Conservation (phyloP, 2,797 vertebrate species). For the Thaleichthys pacificus region DNA sequence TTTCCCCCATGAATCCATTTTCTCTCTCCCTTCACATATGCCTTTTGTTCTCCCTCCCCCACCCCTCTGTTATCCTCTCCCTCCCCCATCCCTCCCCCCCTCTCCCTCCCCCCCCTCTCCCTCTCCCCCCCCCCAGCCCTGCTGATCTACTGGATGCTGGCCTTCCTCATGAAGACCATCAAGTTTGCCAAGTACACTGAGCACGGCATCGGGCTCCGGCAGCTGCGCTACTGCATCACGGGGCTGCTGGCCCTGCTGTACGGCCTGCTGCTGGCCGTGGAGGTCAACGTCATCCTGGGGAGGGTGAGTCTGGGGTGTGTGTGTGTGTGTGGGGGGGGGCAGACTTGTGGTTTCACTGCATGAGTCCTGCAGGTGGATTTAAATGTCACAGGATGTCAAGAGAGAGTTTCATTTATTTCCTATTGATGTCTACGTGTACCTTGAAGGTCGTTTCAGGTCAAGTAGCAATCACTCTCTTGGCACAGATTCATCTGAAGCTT, state of each 20-base stretch:
- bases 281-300: slow-evolving; percentile 93
- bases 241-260: slow-evolving; percentile 90
- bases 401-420: background rate
- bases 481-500: background rate
- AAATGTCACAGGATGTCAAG: background rate
- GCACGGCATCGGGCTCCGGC: slow-evolving; percentile 86
- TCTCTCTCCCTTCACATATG: too few species aligned
- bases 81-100: too few species aligned
- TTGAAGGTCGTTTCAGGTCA: too few species aligned
- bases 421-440: too few species aligned
- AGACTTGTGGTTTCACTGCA: background rate
- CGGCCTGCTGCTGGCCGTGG: slow-evolving; percentile 90
- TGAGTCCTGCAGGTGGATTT: background rate
- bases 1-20: too few species aligned
- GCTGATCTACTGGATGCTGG: slow-evolving; percentile 93
- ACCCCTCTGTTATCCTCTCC: too few species aligned
- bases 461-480: too few species aligned
- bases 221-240: slow-evolving; percentile 95
- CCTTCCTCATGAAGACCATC: slow-evolving; percentile 94
- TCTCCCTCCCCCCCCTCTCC: background rate
- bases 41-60: too few species aligned
- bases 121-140: slow-evolving; percentile 74
- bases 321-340: background rate
- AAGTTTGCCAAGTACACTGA: slow-evolving; percentile 98
- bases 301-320: slow-evolving; percentile 78